These are phyloP conservation scores for Enteromius mattozi DNA, from an alignment of 2,797 vertebrate species.

Conservation along the genomic window DNA sequence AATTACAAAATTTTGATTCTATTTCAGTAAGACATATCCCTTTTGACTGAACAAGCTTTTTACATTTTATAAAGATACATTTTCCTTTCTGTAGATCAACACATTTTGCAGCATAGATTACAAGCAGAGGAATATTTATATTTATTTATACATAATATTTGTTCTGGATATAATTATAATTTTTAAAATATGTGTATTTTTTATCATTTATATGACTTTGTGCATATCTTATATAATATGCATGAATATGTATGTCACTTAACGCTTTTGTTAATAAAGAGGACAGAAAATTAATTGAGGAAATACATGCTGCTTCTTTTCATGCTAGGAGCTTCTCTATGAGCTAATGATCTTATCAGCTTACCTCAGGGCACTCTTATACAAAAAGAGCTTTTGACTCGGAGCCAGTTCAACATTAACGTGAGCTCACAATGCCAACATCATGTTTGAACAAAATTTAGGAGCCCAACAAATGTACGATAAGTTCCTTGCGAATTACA, in stretches of 20 bases:
- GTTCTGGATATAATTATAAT: not conserved
- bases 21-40: not conserved
- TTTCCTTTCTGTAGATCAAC: not conserved
- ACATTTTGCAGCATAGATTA: not conserved
- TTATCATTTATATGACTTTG: not conserved
- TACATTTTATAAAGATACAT: not conserved
- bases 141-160: not conserved
- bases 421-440: slow-evolving; percentile 29
- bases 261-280: slow-evolving; percentile 12
- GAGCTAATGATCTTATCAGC: slow-evolving; percentile 30
- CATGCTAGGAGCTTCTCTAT: not conserved
- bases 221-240: not conserved
- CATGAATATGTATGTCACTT: not conserved
- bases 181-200: not conserved
- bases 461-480: slow-evolving; percentile 11
- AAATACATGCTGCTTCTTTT: not conserved
- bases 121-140: not conserved
- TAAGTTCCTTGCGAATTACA: slow-evolving; percentile 7
- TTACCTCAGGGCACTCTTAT: slow-evolving; percentile 24
- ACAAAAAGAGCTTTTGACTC: slow-evolving; percentile 15
- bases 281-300: not conserved
- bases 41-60: not conserved
- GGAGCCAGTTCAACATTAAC: slow-evolving; percentile 10
- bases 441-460: slow-evolving; percentile 2
- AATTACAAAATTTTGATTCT: not conserved